Evolutionary conservation across 2,888 invertebrate species (phyloP).

Genomic region (Amphipoea oculea): DNA sequence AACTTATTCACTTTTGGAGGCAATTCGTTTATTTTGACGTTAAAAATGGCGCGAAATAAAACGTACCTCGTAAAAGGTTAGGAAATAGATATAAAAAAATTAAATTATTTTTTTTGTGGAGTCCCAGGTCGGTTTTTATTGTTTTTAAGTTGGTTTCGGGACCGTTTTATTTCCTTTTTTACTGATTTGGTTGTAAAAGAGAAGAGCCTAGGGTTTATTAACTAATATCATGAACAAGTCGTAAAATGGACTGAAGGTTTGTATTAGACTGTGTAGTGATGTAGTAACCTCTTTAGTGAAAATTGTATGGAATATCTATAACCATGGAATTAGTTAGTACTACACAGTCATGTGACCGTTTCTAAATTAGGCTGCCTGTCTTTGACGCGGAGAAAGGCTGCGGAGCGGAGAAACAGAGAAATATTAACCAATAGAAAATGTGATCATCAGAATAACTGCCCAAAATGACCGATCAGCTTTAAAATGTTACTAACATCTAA

Average conservation of each 20-base stretch:
- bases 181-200: conserved; percentile 40
- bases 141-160: conserved; percentile 39
- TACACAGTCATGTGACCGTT: too few species aligned
- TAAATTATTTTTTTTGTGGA: conserved; percentile 54
- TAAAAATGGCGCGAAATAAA: conserved; percentile 59
- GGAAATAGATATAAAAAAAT: conserved; percentile 57
- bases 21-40: conserved; percentile 68
- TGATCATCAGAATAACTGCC: too few species aligned
- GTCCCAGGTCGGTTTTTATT: conserved; percentile 43
- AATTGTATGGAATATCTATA: neutral
- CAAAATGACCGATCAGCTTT: too few species aligned
- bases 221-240: conserved; percentile 26
- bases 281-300: neutral
- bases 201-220: conserved; percentile 16
- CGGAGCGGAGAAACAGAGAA: too few species aligned
- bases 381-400: too few species aligned
- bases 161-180: conserved; percentile 39
- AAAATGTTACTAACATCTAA: too few species aligned
- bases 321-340: neutral
- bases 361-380: too few species aligned
- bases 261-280: neutral
- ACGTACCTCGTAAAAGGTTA: conserved; percentile 51
- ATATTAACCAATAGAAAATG: too few species aligned
- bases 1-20: conserved; percentile 56
- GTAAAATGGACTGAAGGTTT: conserved; percentile 6